Evolutionary conservation across 1,140 invertebrate genomes (phyloP).

Genomic region (Drosophila yakuba): DNA sequence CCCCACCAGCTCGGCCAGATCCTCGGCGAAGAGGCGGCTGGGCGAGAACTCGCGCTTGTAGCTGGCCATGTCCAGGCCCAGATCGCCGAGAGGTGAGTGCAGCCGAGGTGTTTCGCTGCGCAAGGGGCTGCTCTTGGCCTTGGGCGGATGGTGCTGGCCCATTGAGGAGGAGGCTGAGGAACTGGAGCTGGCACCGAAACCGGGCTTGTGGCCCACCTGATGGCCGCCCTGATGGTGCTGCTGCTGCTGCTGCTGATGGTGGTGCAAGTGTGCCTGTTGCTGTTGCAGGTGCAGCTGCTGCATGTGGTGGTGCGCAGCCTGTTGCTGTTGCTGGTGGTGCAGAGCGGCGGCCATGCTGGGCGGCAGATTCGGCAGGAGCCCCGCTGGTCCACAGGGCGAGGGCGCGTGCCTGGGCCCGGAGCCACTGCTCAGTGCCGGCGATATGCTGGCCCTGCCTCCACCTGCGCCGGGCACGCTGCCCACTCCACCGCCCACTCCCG

Average conservation of each 20-base stretch:
- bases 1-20: constrained; percentile 84
- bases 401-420: constrained; percentile 78
- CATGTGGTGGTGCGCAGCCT: constrained; percentile 33
- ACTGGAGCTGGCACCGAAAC: constrained; percentile 73
- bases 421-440: constrained; percentile 75
- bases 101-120: constrained; percentile 85
- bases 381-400: constrained; percentile 70
- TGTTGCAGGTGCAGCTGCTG: constrained; percentile 82
- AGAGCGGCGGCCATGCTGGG: constrained; percentile 81
- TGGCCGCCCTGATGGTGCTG: constrained; percentile 63
- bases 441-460: constrained; percentile 78
- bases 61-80: constrained; percentile 88
- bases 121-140: constrained; percentile 85
- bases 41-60: constrained; percentile 88
- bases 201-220: constrained; percentile 54
- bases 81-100: constrained; percentile 86
- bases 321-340: constrained; percentile 80
- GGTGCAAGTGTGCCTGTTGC: constrained; percentile 29
- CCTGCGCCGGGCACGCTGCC: constrained; percentile 68
- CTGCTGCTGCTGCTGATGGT: constrained; percentile 53
- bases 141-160: constrained; percentile 34
- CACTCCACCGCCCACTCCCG: constrained; percentile 57
- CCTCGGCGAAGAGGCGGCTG: constrained; percentile 87
- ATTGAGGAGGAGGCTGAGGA: constrained; percentile 38
- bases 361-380: constrained; percentile 71